phyloP scores from a whole-genome alignment of 2,797 vertebrate genomes.

The Cheirogaleus major region DNA sequence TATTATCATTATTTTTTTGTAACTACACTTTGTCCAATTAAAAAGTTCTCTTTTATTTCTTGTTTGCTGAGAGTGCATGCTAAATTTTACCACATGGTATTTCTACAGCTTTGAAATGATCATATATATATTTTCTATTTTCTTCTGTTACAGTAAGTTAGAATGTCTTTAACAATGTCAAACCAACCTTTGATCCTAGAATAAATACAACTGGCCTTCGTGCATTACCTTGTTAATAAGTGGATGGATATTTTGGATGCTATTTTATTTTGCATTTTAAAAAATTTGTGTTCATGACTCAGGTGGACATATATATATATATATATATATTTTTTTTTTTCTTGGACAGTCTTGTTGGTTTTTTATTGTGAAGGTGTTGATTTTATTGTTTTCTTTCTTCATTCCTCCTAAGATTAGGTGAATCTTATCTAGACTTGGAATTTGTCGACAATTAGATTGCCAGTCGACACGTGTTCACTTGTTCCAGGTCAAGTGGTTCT shows the following conservation, averaged over 20 bases:
- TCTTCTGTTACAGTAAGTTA: not conserved
- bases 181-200: not conserved
- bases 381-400: not conserved
- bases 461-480: not conserved
- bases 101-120: not conserved
- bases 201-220: not conserved
- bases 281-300: not conserved
- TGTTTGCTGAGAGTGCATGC: not conserved
- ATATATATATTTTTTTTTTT: not conserved
- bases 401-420: not conserved
- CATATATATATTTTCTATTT: not conserved
- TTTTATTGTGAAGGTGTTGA: not conserved
- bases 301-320: not conserved
- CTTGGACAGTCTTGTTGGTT: too few relatives aligned
- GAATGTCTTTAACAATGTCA: not conserved
- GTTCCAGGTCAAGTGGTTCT: accelerated
- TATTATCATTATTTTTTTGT: not conserved
- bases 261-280: not conserved
- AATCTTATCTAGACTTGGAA: not conserved
- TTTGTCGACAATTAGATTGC: not conserved
- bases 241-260: not conserved
- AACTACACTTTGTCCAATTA: not conserved
- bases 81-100: not conserved
- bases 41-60: not conserved
- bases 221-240: not conserved